Evolutionary conservation across 2,888 invertebrate species (phyloP).

Genomic region (Monoplex corrugatus): DNA sequence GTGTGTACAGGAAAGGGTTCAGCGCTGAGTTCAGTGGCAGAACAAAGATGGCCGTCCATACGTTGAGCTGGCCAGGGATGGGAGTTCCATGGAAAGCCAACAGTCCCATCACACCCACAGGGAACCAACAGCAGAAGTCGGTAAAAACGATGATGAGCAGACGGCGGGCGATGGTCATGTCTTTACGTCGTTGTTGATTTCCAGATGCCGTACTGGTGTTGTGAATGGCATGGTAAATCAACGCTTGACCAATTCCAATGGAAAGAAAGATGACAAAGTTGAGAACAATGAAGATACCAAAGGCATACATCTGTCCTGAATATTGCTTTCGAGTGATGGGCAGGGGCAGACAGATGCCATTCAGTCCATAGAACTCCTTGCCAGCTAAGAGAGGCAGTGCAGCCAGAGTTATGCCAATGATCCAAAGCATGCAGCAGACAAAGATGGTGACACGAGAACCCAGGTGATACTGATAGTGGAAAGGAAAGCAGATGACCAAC

Average conservation of each 20-base stretch:
- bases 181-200: not conserved
- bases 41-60: constrained; percentile 79
- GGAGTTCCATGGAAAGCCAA: constrained; percentile 49
- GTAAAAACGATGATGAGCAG: not conserved
- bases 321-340: constrained; percentile 6
- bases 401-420: not conserved
- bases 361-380: constrained; percentile 31
- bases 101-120: constrained; percentile 7
- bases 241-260: not conserved
- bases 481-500: too few relatives aligned
- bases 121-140: constrained; percentile 40
- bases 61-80: constrained; percentile 55
- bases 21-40: constrained; percentile 83
- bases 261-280: not conserved
- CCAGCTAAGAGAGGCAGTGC: constrained; percentile 12
- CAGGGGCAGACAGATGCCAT: constrained; percentile 22
- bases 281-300: not conserved
- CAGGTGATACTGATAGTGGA: too few relatives aligned
- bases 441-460: not conserved
- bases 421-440: not conserved
- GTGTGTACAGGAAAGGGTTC: constrained; percentile 79
- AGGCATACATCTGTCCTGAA: constrained; percentile 9
- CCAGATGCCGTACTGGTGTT: not conserved
- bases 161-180: not conserved
- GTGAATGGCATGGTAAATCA: not conserved